phyloP scores from a whole-genome alignment of 1,140 invertebrate genomes.

The Pachyrhynchus sulphureomaculatus region DNA sequence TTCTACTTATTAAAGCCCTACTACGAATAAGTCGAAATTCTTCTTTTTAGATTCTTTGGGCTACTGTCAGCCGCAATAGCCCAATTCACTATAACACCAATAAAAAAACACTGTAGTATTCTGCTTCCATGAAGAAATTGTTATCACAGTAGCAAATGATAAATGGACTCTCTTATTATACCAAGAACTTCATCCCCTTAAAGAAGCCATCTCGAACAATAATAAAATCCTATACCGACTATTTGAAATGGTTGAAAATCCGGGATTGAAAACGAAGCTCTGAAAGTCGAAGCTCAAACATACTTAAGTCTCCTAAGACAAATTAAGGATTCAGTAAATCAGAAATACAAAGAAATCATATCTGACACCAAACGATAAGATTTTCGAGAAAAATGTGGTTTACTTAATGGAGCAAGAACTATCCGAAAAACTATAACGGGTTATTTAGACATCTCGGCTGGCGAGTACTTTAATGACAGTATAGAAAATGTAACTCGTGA shows the following conservation, averaged over 20 bases:
- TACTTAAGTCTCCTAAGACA: not conserved
- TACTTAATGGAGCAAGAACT: conserved; percentile 17
- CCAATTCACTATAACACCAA: not conserved
- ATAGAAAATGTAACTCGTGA: conserved; percentile 22
- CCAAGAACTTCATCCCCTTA: not conserved
- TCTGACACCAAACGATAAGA: conserved; percentile 5
- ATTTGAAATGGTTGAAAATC: not conserved
- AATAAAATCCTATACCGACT: not conserved
- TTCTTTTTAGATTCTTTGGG: not conserved
- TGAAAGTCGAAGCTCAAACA: not conserved
- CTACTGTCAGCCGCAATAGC: not conserved
- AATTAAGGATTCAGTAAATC: conserved; percentile 3
- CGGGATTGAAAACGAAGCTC: not conserved
- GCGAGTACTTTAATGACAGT: conserved; percentile 23
- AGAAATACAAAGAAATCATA: conserved; percentile 6
- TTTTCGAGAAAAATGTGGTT: conserved; percentile 11
- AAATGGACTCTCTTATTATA: not conserved
- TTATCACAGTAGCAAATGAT: not conserved
- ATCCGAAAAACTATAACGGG: conserved; percentile 30
- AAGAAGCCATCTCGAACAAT: not conserved
- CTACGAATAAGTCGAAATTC: not conserved
- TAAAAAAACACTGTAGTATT: not conserved
- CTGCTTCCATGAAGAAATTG: not conserved
- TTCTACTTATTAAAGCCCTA: not conserved
- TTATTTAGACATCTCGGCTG: conserved; percentile 23